Evolutionary conservation across 2,888 invertebrate genomes (phyloP), one percentile per base, ranked within the genome.

Genomic region (Tiphia femorata): DNA sequence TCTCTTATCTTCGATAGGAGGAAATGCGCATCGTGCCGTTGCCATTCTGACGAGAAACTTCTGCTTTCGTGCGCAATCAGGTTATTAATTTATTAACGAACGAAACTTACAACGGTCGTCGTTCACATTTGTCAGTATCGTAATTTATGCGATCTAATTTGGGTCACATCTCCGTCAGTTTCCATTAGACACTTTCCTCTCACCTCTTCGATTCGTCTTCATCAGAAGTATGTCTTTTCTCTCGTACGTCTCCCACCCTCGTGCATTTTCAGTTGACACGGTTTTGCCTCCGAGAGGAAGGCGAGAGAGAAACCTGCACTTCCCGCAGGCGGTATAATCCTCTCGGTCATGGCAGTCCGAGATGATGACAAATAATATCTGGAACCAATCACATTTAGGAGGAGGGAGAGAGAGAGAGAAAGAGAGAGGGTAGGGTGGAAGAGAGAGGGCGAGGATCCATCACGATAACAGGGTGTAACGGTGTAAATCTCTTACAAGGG

Each of bases 291-390:
- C 38, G 54, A 49, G n/a, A 49, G 46, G 51, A 44, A 42, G 16
- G 42, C 12, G 16, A 21, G 21, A n/a, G 47, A 43, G 42, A 40
- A 61, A 47, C 47, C 30, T n/a, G n/a, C n/a, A 25, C 12, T 41
- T 3, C 55, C 46, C 52, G 58, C 41, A 49, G 48, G 41, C 55
- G 55, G 58, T 60, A 46, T 66, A 71, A 73, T 67, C 59, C 63
- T 43, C 47, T 71, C 67, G 51, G 79, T 76, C 73, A 78, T 76
- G 78, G 62, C 65, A 72, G 73, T 67, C 71, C 55, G 57, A 47
- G 70, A 75, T 76, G 70, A 77, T 74, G 77, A 78, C 73, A 67
- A 80, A 78, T 80, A 78, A 81, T 79, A 79, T 77, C 76, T 70
- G 76, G 72, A 77, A 78, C 80, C 64, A 76, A 79, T 73, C 56